A percentile compares a stretch with the other conserved stretches of the same genome.
phyloP scores from a whole-genome alignment of 1,140 invertebrate genomes.

The Harlomillsia oculata region DNA sequence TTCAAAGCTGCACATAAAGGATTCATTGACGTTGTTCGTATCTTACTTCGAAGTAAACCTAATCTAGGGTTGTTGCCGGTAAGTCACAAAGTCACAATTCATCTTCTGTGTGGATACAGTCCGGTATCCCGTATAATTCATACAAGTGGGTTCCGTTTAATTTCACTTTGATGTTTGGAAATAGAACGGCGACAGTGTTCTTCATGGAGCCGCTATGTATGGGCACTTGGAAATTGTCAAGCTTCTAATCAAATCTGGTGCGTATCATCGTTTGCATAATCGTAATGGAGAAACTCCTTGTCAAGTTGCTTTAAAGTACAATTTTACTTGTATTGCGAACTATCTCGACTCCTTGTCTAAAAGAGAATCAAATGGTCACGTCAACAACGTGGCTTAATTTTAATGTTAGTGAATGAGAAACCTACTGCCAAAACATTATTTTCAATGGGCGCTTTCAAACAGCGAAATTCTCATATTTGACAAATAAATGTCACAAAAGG shows the following conservation, averaged over 20 bases:
- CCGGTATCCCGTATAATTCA: too few relatives aligned
- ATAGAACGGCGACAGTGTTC: constrained; percentile 78
- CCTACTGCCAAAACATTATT: too few relatives aligned
- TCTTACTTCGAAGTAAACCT: constrained; percentile 71
- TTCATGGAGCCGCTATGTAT: constrained; percentile 80
- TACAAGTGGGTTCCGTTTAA: background rate
- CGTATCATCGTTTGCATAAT: constrained; percentile 56
- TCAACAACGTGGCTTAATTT: background rate
- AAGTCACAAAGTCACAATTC: constrained; percentile 38
- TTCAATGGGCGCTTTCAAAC: too few relatives aligned
- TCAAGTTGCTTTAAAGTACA: constrained; percentile 30
- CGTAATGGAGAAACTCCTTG: constrained; percentile 55
- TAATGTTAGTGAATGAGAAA: too few relatives aligned
- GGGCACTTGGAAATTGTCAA: constrained; percentile 70
- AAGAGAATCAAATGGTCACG: background rate
- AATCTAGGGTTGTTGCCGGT: constrained; percentile 69
- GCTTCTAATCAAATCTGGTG: constrained; percentile 61
- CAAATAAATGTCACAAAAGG: too few relatives aligned
- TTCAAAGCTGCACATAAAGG: constrained; percentile 92
- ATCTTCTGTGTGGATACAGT: too few relatives aligned
- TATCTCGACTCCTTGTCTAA: constrained; percentile 6
- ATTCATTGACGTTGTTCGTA: constrained; percentile 70
- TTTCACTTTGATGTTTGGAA: background rate
- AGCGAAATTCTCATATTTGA: too few relatives aligned
- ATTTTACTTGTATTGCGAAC: constrained; percentile 10